A percentile compares a stretch with the other conserved stretches of the same genome.
phyloP scores from a whole-genome alignment of 2,888 invertebrate genomes.

The Coronaproctus castanopsis region DNA sequence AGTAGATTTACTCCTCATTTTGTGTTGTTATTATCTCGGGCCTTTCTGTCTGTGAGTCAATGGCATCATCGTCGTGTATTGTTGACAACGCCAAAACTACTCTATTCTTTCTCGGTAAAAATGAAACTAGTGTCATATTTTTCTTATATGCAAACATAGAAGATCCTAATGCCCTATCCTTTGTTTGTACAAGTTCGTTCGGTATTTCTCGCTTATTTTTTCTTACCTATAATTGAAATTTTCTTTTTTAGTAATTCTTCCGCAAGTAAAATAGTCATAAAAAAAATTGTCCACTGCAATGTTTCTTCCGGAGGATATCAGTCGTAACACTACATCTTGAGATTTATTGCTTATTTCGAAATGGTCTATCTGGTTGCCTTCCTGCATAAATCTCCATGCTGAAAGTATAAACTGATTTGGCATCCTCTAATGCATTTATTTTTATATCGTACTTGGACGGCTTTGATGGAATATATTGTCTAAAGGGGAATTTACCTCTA shows the following conservation, averaged over 20 bases:
- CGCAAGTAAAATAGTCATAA: slow-evolving; percentile 1
- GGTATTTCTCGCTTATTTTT: too few relatives aligned
- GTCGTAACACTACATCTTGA: slow-evolving; percentile 13
- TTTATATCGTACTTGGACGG: slow-evolving; percentile 22
- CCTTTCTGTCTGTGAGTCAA: too few relatives aligned
- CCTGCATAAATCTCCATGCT: slow-evolving; percentile 16
- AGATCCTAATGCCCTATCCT: too few relatives aligned
- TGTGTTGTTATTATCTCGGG: too few relatives aligned
- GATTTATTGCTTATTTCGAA: slow-evolving; percentile 9
- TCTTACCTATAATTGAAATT: too few relatives aligned
- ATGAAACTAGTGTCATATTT: too few relatives aligned
- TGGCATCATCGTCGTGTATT: too few relatives aligned
- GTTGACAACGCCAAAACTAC: too few relatives aligned
- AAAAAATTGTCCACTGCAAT: slow-evolving; percentile 8
- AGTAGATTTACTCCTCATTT: too few relatives aligned
- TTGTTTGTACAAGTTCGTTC: too few relatives aligned
- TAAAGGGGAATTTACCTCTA: slow-evolving; percentile 20
- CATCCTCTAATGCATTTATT: slow-evolving; percentile 20
- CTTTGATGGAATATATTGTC: slow-evolving; percentile 21
- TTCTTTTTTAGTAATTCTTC: background rate
- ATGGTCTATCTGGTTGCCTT: slow-evolving; percentile 15
- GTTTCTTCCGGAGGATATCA: background rate
- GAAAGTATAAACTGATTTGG: slow-evolving; percentile 13
- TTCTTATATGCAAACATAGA: too few relatives aligned
- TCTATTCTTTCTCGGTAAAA: too few relatives aligned